These are phyloP conservation scores for Neodiprion lecontei DNA, from an alignment of 1,140 invertebrate genomes.

Conservation along the genomic window DNA sequence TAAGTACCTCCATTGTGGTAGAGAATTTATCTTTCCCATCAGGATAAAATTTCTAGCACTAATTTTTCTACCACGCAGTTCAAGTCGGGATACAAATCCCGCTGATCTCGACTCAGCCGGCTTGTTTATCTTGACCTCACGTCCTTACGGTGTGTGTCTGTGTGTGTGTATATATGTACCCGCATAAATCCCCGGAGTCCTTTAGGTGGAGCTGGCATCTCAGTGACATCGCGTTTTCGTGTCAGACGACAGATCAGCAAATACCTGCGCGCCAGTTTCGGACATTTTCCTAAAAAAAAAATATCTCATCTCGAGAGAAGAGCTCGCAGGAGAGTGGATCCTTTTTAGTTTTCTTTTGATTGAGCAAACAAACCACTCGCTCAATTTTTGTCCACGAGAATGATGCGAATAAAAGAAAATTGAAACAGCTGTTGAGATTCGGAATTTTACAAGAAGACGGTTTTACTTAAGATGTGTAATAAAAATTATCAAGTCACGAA, in stretches of 20 bases:
- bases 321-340: neutral
- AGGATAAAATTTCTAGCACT: no score
- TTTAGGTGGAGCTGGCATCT: neutral
- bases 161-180: neutral
- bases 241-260: neutral
- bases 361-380: neutral
- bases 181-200: neutral
- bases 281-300: neutral
- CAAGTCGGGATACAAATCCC: neutral
- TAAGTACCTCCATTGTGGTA: no score
- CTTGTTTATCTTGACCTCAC: neutral
- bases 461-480: neutral
- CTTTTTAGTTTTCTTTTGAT: neutral
- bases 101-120: neutral
- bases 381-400: neutral
- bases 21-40: no score
- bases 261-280: neutral
- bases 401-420: no score
- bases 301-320: neutral
- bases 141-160: neutral
- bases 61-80: no score
- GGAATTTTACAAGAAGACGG: neutral
- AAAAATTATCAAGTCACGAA: neutral
- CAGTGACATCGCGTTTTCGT: neutral
- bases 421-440: neutral